phyloP scores from a whole-genome alignment of 2,113 vertebrate genomes.

The Rallus limicola region DNA sequence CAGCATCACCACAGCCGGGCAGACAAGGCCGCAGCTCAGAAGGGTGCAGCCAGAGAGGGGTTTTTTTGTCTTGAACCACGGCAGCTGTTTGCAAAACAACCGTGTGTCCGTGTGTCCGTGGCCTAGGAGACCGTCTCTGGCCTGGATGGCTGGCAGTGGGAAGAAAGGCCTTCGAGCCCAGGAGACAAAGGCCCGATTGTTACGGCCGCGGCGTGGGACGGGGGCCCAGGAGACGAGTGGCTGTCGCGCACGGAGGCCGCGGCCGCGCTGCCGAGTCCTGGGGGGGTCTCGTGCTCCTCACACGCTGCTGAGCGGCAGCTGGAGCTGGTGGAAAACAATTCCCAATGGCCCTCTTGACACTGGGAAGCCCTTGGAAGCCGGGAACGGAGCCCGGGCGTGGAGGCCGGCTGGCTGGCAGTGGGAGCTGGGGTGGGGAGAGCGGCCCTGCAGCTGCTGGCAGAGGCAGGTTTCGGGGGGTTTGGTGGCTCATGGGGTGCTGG shows the following conservation, averaged over 20 bases:
- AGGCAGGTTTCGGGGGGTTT: not conserved
- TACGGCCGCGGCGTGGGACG: accelerated
- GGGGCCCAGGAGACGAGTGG: not conserved
- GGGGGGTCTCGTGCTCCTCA: accelerated
- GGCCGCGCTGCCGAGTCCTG: not conserved
- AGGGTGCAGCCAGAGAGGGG: not conserved
- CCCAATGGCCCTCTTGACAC: accelerated
- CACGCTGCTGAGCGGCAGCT: not conserved
- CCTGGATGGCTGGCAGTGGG: not conserved
- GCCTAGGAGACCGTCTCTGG: not conserved
- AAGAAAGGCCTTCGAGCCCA: not conserved
- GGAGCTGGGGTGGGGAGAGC: not conserved
- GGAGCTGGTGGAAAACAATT: not conserved
- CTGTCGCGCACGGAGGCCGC: not conserved
- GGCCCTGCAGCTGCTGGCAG: not conserved
- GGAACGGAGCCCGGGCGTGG: accelerated
- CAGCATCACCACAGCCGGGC: not conserved
- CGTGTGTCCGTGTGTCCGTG: not conserved
- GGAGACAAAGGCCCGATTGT: constrained; percentile 5
- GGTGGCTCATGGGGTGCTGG: not conserved
- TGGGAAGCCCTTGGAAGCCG: not conserved
- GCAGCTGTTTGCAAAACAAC: not conserved
- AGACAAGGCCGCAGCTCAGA: not conserved
- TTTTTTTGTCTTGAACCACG: accelerated
- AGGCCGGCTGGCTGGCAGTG: not conserved